Conservation (phyloP, 1,140 invertebrate genomes). For the Lucilia sericata region DNA sequence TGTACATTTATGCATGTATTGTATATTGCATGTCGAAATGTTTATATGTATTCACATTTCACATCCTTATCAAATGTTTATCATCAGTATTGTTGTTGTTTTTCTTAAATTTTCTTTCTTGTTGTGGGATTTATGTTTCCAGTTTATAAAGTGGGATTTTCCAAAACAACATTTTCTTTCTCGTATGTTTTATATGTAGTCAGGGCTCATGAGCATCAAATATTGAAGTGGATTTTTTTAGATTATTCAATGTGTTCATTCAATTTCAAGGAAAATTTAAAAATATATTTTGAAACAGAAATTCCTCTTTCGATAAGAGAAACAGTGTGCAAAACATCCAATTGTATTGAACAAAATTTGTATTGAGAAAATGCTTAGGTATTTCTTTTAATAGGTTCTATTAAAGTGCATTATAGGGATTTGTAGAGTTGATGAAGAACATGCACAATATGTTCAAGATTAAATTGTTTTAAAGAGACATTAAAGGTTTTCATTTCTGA, state of each 20-base stretch:
- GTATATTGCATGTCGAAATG: constrained; percentile 51
- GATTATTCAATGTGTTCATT: neutral
- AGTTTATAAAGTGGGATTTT: neutral
- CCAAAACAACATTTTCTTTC: neutral
- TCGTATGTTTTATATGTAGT: neutral
- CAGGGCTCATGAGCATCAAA: neutral
- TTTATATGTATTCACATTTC: neutral
- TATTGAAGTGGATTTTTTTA: neutral
- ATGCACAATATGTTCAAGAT: too few relatives aligned
- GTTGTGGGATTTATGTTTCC: neutral
- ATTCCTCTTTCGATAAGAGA: too few relatives aligned
- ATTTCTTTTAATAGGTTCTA: too few relatives aligned
- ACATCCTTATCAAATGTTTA: constrained; percentile 19
- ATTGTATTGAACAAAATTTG: too few relatives aligned
- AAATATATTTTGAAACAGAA: neutral
- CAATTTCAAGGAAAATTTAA: constrained; percentile 19
- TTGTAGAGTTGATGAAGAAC: too few relatives aligned
- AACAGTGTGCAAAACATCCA: too few relatives aligned
- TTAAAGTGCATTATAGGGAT: too few relatives aligned
- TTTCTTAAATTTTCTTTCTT: neutral
- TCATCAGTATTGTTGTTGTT: constrained; percentile 5
- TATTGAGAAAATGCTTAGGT: too few relatives aligned
- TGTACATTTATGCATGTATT: constrained; percentile 2
- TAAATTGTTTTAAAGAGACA: too few relatives aligned
- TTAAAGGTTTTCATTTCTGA: too few relatives aligned